phyloP scores from a whole-genome alignment of 2,888 invertebrate species.

The Drosophila affinis region DNA sequence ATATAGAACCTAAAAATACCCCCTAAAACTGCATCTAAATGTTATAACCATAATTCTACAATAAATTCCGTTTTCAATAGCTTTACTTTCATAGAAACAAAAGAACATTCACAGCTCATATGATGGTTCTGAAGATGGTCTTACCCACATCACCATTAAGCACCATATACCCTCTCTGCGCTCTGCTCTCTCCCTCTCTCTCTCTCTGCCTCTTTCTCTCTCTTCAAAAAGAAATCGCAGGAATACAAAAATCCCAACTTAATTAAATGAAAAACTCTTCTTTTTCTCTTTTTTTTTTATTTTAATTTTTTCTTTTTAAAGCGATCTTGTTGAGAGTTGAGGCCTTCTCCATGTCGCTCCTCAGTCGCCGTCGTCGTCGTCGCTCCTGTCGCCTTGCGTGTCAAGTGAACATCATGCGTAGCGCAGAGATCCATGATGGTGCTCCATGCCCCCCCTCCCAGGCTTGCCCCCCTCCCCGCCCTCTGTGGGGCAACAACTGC shows the following conservation, averaged over 20 bases:
- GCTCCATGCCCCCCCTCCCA: not conserved
- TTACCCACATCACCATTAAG: not conserved
- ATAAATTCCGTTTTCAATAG: not conserved
- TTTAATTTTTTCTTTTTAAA: slow-evolving; percentile 48
- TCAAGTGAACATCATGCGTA: slow-evolving; percentile 82
- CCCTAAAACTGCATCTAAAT: not conserved
- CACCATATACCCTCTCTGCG: not conserved
- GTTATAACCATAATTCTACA: rapidly evolving
- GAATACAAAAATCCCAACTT: slow-evolving; percentile 68
- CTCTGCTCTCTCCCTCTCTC: not conserved
- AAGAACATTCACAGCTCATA: not conserved
- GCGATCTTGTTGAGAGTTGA: slow-evolving; percentile 65
- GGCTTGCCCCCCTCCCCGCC: not conserved
- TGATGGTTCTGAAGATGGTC: not conserved
- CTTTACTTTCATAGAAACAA: not conserved
- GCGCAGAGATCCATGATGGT: slow-evolving; percentile 49
- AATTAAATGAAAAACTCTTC: slow-evolving; percentile 71
- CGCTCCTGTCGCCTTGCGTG: slow-evolving; percentile 72
- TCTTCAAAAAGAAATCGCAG: not conserved
- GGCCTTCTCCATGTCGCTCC: slow-evolving; percentile 19
- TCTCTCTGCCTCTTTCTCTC: not conserved
- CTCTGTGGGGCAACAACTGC: slow-evolving; percentile 19
- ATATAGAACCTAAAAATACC: rapidly evolving
- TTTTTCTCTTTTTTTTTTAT: slow-evolving; percentile 30
- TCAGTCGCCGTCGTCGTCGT: slow-evolving; percentile 11